phyloP scores from a whole-genome alignment of 2,113 vertebrate genomes.

The Hyaena hyaena region DNA sequence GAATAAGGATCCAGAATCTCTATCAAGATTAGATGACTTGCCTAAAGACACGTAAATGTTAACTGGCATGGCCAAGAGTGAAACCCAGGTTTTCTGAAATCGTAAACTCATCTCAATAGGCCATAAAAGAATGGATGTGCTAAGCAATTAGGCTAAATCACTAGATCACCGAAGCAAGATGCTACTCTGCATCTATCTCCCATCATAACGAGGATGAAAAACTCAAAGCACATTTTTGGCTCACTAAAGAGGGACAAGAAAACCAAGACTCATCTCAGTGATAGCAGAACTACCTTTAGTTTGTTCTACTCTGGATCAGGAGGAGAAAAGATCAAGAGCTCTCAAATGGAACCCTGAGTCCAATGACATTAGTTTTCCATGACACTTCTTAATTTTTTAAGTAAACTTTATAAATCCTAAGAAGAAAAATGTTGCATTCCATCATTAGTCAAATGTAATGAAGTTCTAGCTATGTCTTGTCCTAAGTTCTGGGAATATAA shows the following conservation, averaged over 20 bases:
- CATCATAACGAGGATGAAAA: neutral
- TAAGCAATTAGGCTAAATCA: neutral
- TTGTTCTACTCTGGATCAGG: neutral
- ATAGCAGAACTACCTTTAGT: neutral
- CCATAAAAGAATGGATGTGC: neutral
- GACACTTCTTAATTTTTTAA: neutral
- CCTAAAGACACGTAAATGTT: neutral
- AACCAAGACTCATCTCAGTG: neutral
- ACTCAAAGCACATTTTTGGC: neutral
- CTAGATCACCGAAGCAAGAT: neutral
- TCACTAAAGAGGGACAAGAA: neutral
- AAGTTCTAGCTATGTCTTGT: neutral
- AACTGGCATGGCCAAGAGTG: neutral
- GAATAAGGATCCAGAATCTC: neutral
- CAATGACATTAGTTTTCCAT: constrained; percentile 34
- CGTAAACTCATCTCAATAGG: neutral
- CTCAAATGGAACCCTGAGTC: neutral
- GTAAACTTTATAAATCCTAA: constrained; percentile 4
- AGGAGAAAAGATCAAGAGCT: neutral
- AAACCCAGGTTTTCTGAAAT: neutral
- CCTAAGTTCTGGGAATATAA: neutral
- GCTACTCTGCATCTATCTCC: neutral
- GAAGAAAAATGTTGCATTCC: neutral
- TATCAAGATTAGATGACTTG: neutral
- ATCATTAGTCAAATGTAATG: neutral